These are phyloP conservation scores for Lytechinus variegatus DNA, from an alignment of 35 echinoderm and acorn worm genomes.

Conservation along the genomic window DNA sequence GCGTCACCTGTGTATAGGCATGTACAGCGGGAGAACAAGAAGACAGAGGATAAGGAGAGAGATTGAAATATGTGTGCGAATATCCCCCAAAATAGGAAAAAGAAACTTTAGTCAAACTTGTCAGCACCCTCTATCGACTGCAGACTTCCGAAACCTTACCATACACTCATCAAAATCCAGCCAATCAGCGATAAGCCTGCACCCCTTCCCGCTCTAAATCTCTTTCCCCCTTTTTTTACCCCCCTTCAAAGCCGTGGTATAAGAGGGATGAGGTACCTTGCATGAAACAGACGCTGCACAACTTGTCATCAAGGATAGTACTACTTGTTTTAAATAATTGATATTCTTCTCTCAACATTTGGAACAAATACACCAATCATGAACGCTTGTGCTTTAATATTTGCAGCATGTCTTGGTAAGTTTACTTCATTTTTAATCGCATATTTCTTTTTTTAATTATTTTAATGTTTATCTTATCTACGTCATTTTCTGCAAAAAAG, in stretches of 20 bases:
- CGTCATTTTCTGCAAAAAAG: no score
- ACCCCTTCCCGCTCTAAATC: neutral
- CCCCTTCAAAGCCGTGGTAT: neutral
- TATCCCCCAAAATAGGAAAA: neutral
- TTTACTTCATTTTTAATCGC: neutral
- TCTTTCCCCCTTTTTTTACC: neutral
- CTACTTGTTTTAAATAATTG: neutral
- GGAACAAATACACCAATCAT: neutral
- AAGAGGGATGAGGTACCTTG: conserved; percentile 17
- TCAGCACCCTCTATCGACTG: neutral
- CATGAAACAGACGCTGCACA: neutral
- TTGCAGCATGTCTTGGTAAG: conserved; percentile 8
- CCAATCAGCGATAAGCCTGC: conserved; percentile 32
- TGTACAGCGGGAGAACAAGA: no score
- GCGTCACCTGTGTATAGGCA: no score
- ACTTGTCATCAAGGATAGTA: neutral
- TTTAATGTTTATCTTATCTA: no score
- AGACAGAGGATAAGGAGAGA: neutral
- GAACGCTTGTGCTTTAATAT: neutral
- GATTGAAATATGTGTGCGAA: neutral
- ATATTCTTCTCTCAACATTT: neutral
- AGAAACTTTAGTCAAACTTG: neutral
- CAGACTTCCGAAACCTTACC: neutral
- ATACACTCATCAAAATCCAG: neutral
- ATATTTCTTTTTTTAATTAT: no score